phyloP scores from a whole-genome alignment of 2,888 invertebrate genomes.

The Drosophila quinaria region DNA sequence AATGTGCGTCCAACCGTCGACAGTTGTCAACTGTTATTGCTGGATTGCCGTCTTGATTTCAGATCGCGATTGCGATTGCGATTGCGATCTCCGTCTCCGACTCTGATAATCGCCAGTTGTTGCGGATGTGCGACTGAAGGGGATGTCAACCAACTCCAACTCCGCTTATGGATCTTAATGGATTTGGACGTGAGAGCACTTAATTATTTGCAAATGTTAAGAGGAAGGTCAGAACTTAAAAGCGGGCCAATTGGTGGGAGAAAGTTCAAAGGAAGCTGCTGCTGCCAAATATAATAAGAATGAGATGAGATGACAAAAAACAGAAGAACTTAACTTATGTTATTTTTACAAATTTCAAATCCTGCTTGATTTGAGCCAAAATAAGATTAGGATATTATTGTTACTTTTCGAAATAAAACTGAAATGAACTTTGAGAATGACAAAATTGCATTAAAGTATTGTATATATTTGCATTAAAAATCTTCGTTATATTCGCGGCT shows the following conservation, averaged over 20 bases:
- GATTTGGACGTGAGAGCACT: conserved; percentile 68
- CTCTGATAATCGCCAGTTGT: conserved; percentile 54
- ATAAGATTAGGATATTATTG: too few species aligned
- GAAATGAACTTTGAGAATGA: too few species aligned
- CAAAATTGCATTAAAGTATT: too few species aligned
- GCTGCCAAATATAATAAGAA: neutral
- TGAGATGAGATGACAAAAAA: neutral
- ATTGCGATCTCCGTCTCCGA: conserved; percentile 11
- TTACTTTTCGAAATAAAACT: too few species aligned
- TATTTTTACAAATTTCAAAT: neutral
- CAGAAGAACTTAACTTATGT: neutral
- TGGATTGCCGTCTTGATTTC: conserved; percentile 61
- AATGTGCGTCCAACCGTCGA: conserved; percentile 71
- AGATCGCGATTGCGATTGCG: conserved; percentile 51
- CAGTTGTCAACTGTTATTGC: conserved; percentile 77
- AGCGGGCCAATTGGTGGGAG: conserved; percentile 31
- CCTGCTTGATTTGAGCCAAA: too few species aligned
- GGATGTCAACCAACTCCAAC: conserved; percentile 45
- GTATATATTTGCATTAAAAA: too few species aligned
- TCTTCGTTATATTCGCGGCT: too few species aligned
- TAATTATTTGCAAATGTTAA: conserved; percentile 75
- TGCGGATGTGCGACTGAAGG: conserved; percentile 27
- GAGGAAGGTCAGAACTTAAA: conserved; percentile 46
- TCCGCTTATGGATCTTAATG: conserved; percentile 65
- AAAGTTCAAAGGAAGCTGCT: conserved; percentile 30